A percentile compares a stretch with the other conserved stretches of the same genome.
Evolutionary conservation across 2,888 invertebrate genomes (phyloP).

Genomic region (Dryococelus australis): DNA sequence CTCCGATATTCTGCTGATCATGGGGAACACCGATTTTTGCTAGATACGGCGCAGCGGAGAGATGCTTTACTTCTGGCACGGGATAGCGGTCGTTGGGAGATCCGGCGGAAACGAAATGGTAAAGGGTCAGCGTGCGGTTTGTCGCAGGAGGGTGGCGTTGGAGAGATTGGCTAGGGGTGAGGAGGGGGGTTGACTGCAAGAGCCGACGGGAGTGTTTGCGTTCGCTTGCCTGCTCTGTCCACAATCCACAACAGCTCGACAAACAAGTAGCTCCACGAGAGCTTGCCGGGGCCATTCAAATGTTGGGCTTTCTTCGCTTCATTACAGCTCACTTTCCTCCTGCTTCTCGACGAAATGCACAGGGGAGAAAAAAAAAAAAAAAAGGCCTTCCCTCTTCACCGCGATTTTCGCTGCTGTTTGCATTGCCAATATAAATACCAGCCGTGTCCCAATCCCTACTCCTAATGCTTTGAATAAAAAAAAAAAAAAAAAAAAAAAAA

Average conservation of each 20-base stretch:
- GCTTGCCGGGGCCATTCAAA: not conserved
- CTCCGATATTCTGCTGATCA: too few relatives aligned
- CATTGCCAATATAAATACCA: not conserved
- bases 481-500: too few relatives aligned
- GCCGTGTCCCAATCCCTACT: not conserved
- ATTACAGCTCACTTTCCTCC: not conserved
- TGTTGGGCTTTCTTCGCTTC: not conserved
- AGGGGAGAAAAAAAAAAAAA: not conserved
- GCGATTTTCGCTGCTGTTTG: not conserved
- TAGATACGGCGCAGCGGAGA: too few relatives aligned
- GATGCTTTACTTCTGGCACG: too few relatives aligned
- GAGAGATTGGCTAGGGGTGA: too few relatives aligned
- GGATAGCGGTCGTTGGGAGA: not conserved
- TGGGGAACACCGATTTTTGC: too few relatives aligned
- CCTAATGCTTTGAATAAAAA: too few relatives aligned
- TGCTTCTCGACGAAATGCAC: not conserved
- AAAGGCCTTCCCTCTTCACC: not conserved
- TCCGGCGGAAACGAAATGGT: too few relatives aligned
- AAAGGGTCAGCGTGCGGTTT: too few relatives aligned
- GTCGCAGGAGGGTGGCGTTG: too few relatives aligned
- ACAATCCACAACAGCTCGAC: not conserved
- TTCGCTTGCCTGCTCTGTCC: not conserved
- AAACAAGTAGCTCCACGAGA: not conserved
- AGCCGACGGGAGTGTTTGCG: not conserved
- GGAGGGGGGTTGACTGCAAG: not conserved